Evolutionary conservation across 2,797 vertebrate species (phyloP).

Genomic region (Huso huso): DNA sequence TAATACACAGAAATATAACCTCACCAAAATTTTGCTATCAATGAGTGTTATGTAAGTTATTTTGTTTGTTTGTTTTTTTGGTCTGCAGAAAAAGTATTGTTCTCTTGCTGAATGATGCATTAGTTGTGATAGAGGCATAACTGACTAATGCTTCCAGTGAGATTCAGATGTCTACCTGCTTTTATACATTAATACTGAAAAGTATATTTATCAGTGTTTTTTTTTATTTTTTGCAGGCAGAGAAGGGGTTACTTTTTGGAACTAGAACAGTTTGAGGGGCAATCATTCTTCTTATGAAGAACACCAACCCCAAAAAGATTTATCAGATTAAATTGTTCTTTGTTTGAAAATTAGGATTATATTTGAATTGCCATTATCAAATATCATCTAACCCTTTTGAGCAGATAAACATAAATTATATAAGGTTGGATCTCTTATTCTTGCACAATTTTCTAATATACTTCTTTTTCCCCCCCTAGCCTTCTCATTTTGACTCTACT

Average conservation of each 20-base stretch:
- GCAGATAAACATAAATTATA: background rate
- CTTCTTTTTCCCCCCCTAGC: conserved; percentile 42
- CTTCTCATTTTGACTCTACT: conserved; percentile 76
- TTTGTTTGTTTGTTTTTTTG: background rate
- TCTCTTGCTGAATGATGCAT: too few relatives aligned
- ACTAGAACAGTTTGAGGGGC: too few relatives aligned
- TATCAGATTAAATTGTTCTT: background rate
- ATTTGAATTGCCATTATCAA: background rate
- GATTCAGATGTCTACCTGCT: background rate
- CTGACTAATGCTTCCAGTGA: too few relatives aligned
- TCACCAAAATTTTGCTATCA: conserved; percentile 42
- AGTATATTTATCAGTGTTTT: background rate
- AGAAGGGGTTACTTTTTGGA: too few relatives aligned
- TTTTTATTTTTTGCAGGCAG: background rate
- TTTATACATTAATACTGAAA: background rate
- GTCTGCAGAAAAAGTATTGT: background rate
- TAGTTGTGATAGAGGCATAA: too few relatives aligned
- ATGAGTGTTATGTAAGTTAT: conserved; percentile 67
- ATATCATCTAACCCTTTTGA: background rate
- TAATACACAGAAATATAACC: conserved; percentile 35
- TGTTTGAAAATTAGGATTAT: background rate
- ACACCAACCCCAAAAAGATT: too few relatives aligned
- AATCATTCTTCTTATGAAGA: too few relatives aligned
- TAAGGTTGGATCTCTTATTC: background rate
- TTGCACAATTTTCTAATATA: background rate